Evolutionary conservation across 1,140 invertebrate genomes (phyloP).

Genomic region (Formica selysi): DNA sequence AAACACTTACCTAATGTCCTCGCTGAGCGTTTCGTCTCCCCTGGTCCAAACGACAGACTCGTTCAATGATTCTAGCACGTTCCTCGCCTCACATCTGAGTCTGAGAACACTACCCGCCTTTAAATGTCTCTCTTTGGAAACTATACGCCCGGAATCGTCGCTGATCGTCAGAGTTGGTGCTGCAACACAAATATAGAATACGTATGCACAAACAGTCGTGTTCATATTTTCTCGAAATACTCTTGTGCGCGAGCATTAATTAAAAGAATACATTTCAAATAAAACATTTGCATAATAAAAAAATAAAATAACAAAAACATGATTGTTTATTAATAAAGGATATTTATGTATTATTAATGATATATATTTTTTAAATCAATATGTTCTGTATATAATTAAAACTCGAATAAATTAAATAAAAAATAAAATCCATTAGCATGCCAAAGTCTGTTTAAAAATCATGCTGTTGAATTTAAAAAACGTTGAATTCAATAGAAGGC

Average conservation of each 20-base stretch:
- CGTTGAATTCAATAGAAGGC: too few relatives aligned
- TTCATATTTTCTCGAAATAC: not conserved
- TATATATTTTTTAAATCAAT: not conserved
- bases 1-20: conserved; percentile 84
- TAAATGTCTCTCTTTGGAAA: conserved; percentile 85
- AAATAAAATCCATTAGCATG: too few relatives aligned
- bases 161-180: conserved; percentile 87
- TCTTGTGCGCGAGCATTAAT: not conserved
- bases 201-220: not conserved
- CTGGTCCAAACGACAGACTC: conserved; percentile 86
- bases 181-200: conserved; percentile 74
- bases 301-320: not conserved
- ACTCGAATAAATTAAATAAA: not conserved
- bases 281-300: not conserved
- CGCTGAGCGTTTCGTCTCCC: conserved; percentile 83
- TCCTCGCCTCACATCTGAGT: conserved; percentile 86
- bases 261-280: not conserved
- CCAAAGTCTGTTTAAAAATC: too few relatives aligned
- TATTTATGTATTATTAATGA: not conserved
- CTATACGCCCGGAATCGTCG: conserved; percentile 86
- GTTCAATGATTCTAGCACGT: conserved; percentile 83
- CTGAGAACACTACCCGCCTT: conserved; percentile 87
- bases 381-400: not conserved
- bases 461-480: too few relatives aligned
- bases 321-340: not conserved